phyloP scores from a whole-genome alignment of 2,797 vertebrate genomes.

The Allenopithecus nigroviridis region DNA sequence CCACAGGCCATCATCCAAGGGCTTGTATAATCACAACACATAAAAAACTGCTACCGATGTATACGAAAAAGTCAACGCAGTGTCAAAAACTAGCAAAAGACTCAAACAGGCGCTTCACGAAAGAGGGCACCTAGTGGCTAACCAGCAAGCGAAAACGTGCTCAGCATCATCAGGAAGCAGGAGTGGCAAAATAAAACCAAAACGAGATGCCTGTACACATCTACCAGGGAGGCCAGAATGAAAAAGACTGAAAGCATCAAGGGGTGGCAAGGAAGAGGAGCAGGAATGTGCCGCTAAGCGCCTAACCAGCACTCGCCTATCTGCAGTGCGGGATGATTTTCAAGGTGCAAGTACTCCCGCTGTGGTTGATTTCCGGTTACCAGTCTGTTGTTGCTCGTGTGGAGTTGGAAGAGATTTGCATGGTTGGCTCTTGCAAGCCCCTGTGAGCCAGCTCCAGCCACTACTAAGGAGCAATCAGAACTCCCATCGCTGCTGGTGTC shows the following conservation, averaged over 20 bases:
- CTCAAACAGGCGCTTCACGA: accelerated
- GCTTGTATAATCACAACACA: accelerated
- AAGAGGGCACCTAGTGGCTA: background rate
- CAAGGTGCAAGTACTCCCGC: background rate
- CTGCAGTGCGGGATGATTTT: accelerated
- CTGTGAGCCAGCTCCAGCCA: background rate
- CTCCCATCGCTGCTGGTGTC: accelerated
- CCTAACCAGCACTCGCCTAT: background rate
- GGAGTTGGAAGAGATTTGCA: background rate
- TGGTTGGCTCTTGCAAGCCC: accelerated
- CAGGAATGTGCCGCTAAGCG: accelerated
- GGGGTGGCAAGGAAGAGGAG: background rate
- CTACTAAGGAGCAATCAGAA: background rate
- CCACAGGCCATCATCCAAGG: accelerated
- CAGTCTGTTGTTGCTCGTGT: accelerated
- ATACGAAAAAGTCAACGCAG: accelerated
- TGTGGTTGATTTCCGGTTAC: background rate
- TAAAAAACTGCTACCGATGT: background rate
- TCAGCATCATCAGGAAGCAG: accelerated
- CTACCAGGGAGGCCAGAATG: accelerated
- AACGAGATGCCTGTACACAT: accelerated
- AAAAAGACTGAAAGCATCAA: background rate
- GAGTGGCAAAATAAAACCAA: background rate
- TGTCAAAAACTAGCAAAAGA: background rate
- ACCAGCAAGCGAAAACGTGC: accelerated